These are phyloP conservation scores for Chrysochloris asiatica DNA, from an alignment of 2,113 vertebrate genomes.

Conservation along the genomic window DNA sequence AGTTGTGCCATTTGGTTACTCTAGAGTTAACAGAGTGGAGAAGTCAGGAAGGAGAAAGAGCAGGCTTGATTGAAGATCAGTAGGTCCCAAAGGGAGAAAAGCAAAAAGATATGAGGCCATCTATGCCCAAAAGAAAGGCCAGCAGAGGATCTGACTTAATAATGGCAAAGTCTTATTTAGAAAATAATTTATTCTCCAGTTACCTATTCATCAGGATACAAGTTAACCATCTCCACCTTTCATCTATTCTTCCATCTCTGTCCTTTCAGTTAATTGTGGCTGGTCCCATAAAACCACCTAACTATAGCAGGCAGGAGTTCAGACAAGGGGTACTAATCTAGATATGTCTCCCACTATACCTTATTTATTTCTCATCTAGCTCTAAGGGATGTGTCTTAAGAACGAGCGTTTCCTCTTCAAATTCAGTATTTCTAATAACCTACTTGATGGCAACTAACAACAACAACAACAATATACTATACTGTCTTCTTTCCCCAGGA, in stretches of 20 bases:
- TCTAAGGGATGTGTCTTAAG: background rate
- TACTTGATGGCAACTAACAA: background rate
- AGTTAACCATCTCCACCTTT: no score
- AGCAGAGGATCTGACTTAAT: background rate
- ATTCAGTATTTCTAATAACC: background rate
- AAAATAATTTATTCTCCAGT: background rate
- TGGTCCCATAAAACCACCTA: background rate
- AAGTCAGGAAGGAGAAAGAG: background rate
- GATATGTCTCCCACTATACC: accelerated
- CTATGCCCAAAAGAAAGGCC: background rate
- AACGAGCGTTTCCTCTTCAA: background rate
- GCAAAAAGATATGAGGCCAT: background rate
- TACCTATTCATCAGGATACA: background rate
- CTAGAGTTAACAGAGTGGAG: background rate
- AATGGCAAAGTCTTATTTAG: background rate
- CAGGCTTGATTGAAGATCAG: background rate
- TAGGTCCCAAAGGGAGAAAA: background rate
- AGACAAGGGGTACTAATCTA: background rate
- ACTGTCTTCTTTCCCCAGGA: background rate
- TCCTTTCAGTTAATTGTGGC: background rate
- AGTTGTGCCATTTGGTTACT: background rate
- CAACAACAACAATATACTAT: background rate
- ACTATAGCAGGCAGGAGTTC: no score
- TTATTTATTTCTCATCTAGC: no score
- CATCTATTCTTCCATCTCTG: background rate